Conservation (phyloP, 2,113 vertebrate genomes). For the Mesitornis unicolor region DNA sequence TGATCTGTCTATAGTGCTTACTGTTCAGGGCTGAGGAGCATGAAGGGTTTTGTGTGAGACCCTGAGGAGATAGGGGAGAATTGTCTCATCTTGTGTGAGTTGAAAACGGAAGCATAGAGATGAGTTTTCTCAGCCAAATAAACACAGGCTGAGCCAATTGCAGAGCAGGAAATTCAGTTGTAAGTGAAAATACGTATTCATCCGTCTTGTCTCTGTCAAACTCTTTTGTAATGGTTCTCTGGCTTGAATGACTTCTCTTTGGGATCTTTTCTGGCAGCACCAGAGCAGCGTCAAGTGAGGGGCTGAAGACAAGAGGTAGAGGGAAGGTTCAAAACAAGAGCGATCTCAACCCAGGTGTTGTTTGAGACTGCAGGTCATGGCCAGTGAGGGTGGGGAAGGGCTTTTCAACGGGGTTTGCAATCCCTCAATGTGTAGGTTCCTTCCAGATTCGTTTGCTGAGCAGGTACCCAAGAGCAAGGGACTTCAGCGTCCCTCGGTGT, state of each 20-base stretch:
- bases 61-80: neutral
- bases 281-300: accelerated
- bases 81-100: neutral
- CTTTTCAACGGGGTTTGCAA: accelerated
- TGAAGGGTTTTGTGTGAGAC: neutral
- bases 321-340: neutral
- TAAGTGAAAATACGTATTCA: neutral
- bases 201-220: neutral
- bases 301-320: neutral
- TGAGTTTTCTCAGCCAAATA: neutral
- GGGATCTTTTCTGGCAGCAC: neutral
- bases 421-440: neutral
- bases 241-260: neutral
- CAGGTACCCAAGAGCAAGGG: neutral
- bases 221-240: neutral
- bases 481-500: neutral
- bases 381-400: neutral
- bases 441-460: neutral
- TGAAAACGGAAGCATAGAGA: accelerated
- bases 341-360: neutral
- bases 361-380: neutral
- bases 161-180: neutral
- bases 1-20: neutral
- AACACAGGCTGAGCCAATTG: neutral
- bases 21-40: neutral